Evolutionary conservation across 2,113 vertebrate genomes (phyloP).

Genomic region (Nematolebias whitei): DNA sequence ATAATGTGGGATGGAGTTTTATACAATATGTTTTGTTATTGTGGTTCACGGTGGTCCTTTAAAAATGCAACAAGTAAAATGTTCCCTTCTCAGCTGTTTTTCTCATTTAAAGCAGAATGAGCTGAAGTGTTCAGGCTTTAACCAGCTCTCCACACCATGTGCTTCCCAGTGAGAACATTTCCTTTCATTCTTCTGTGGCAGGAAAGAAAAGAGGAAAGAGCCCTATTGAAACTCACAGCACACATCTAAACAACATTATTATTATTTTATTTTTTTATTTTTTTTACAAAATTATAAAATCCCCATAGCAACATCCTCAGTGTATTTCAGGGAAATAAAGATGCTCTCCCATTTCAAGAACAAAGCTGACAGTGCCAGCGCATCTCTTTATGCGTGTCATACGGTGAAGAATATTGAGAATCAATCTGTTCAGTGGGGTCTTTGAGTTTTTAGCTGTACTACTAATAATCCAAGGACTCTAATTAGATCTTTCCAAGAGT

Average conservation of each 20-base stretch:
- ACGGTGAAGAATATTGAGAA: conserved; percentile 30
- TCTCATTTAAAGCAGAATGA: conserved; percentile 31
- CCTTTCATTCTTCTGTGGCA: conserved; percentile 72
- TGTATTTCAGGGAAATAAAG: conserved; percentile 36
- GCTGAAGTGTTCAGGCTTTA: conserved; percentile 14
- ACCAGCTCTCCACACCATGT: conserved; percentile 15
- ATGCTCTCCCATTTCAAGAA: conserved; percentile 42
- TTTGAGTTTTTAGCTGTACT: conserved; percentile 6
- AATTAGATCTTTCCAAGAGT: conserved; percentile 49
- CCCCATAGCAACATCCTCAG: conserved; percentile 59
- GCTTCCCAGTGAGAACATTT: conserved; percentile 68
- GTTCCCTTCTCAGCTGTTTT: conserved; percentile 2
- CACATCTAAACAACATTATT: conserved; percentile 62
- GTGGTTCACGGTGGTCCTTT: not conserved
- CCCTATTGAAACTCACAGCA: conserved; percentile 48
- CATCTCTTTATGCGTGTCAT: conserved; percentile 6
- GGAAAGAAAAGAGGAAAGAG: conserved; percentile 66
- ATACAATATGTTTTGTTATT: not conserved
- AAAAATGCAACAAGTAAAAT: conserved; percentile 1
- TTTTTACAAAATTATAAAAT: conserved; percentile 45
- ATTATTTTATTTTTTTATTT: conserved; percentile 28
- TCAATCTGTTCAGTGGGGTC: conserved; percentile 12
- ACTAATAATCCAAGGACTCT: conserved; percentile 20
- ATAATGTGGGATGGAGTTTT: not conserved
- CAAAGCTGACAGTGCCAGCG: conserved; percentile 37